Conservation (phyloP, 1,140 invertebrate genomes). For the Meteorus sp. region DNA sequence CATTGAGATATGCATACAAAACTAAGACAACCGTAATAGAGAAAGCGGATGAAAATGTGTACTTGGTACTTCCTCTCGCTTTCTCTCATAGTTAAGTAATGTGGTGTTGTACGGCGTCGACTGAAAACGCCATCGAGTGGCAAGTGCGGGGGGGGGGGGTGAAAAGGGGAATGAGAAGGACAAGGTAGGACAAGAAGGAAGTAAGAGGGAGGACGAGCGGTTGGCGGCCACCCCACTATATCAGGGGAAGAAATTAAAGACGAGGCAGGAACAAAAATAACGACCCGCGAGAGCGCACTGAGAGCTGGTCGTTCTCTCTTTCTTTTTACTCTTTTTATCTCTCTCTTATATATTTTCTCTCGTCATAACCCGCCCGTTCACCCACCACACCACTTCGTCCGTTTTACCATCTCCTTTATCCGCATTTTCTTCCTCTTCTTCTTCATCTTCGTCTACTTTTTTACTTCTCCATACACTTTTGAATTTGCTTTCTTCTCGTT, state of each 20-base stretch:
- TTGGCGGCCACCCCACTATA: slow-evolving; percentile 32
- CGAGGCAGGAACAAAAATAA: slow-evolving; percentile 61
- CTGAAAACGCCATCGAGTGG: not conserved
- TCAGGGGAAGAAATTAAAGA: slow-evolving; percentile 55
- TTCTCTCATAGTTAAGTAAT: too few species aligned
- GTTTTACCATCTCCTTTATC: slow-evolving; percentile 16
- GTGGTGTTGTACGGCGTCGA: slow-evolving; percentile 27
- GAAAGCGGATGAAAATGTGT: too few species aligned
- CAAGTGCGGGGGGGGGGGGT: slow-evolving; percentile 18
- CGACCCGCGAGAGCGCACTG: slow-evolving; percentile 38
- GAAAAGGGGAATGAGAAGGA: slow-evolving; percentile 10
- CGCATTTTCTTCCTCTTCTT: slow-evolving; percentile 15
- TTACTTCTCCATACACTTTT: not conserved
- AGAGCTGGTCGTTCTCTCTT: slow-evolving; percentile 25
- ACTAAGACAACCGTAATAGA: slow-evolving; percentile 35
- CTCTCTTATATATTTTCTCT: slow-evolving; percentile 7
- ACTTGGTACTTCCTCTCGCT: too few species aligned
- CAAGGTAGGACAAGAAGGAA: slow-evolving; percentile 26
- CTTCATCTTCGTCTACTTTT: slow-evolving; percentile 10
- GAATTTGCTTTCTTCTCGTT: not conserved
- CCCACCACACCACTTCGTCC: not conserved
- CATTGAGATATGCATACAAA: slow-evolving; percentile 41
- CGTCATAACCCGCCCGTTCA: not conserved
- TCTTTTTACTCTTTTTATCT: slow-evolving; percentile 26
- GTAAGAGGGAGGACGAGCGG: slow-evolving; percentile 23